Base-by-base conservation (phyloP, 2,113 vertebrate species). In the Brachyistius frenatus region DNA sequence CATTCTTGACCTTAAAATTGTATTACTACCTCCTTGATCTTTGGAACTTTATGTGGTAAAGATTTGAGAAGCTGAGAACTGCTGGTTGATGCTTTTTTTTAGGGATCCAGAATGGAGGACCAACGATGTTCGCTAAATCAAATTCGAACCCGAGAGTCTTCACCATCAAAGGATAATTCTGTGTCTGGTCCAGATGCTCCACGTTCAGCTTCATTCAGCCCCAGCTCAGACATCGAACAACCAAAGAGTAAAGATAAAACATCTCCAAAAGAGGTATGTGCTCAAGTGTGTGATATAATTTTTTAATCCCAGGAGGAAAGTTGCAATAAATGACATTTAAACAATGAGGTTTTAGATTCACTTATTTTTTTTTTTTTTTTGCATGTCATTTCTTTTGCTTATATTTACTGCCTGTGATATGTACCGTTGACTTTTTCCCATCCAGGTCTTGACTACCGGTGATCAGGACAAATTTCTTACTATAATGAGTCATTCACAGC, bases 81-180 rank as follows among this genome's bases (percentile, higher is more conserved):
- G 2, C n/a, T 73, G 7, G 2, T 14, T 5, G 31, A 3, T 56
- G 80, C 7, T 1, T 44, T 66, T 66, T 82, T 86, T 69, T 66
- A 94, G 94, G 81, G 77, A 10, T 86, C 88, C 47, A 82, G 93
- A 73, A 93, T 93, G 78, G 92, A 93, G 0, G 93, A 94, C 39
- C 93, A 94, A 69, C 84, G 90, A 31, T 93, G 94, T 60, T 85
- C 79, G 1, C 62, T 92, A 37, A 75, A 85, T 74, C 72, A 68
- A 61, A 58, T 73, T 7, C 16, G 6, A 61, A 71, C 23, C 5
- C 14, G 13, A 2, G 50, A 31, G 14, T 41, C 10, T 49, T 46
- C 66, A 23, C 1, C 67, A 50, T 52, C 39, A 49, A 69, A 64
- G 6, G 58, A 72, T 14, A 35, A 13, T 1, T 13, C 47, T 37